Evolutionary conservation across 2,113 vertebrate genomes (phyloP), one percentile per base, ranked within the genome.

Genomic region (Podarcis raffonei): DNA sequence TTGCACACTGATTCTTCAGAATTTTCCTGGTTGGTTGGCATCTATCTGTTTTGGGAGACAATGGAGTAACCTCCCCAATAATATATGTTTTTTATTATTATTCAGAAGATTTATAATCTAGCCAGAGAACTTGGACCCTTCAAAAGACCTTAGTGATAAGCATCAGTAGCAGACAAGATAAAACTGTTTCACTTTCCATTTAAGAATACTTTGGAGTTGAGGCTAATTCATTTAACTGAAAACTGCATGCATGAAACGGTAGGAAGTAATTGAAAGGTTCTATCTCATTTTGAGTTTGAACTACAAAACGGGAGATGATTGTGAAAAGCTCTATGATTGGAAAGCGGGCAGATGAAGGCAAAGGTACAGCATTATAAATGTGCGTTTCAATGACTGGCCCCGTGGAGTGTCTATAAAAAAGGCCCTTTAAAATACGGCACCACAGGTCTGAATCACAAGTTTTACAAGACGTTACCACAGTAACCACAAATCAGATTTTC

Each of bases 61-160:
- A 53, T 53, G 48, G 48, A 53, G 48, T 53, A 53, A 12, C 48
- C 2, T n/a, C 12, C 53, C 15, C 59, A 35, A 68, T 42, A 91
- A 7, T 35, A 81, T 6, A 72, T 35, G 20, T 81, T 87, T 94
- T 12, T 0, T 53, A n/a, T n/a, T 53, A 53, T 53, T 53, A 84
- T 78, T 92, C 16, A 90, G 11, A 86, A 69, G 89, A 84, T 20
- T 53, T 30, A 71, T 80, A 13, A 3, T 85, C 88, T 90, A 79
- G 13, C 11, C 25, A 72, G 85, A 71, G 81, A 88, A 84, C 74
- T 86, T 78, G 81, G 48, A 62, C 42, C 89, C 13, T 91, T 20
- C 84, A 76, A 86, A 91, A 83, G 59, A 8, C 72, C 2, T 30
- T 15, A 78, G 59, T 68, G 84, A 53, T 68, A 86, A 59, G 16